phyloP scores from a whole-genome alignment of 2,113 vertebrate species.

The Irena cyanogastra region DNA sequence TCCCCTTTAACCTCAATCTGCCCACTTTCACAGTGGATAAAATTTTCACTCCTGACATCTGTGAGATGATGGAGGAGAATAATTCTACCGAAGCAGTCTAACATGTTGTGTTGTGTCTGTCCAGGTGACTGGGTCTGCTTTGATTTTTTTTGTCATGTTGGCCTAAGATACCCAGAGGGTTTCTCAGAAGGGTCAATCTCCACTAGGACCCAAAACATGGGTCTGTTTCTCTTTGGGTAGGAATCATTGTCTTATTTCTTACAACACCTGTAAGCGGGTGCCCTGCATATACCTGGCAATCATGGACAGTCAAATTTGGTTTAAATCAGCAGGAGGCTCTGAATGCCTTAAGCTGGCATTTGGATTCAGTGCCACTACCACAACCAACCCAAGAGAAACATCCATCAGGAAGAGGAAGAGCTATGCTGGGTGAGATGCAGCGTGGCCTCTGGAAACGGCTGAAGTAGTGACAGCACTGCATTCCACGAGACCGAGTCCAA shows the following conservation, averaged over 20 bases:
- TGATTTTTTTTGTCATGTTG: neutral
- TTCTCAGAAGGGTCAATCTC: neutral
- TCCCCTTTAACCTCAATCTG: neutral
- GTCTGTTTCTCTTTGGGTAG: neutral
- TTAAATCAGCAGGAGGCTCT: neutral
- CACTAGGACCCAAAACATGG: neutral
- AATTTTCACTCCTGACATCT: fast-evolving
- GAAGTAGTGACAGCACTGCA: fast-evolving
- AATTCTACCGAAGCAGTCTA: neutral
- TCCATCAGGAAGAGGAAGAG: neutral
- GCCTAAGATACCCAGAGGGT: neutral
- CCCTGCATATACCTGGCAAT: neutral
- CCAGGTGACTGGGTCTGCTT: neutral
- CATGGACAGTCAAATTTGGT: neutral
- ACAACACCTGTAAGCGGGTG: neutral
- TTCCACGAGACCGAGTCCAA: neutral
- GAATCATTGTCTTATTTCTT: neutral
- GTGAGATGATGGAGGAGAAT: neutral
- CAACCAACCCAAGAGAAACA: neutral
- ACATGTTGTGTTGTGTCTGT: neutral
- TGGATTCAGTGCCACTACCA: fast-evolving
- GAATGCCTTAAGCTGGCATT: neutral
- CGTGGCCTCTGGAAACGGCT: neutral
- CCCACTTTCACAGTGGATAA: neutral
- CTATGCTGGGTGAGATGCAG: neutral